phyloP scores from a whole-genome alignment of 2,797 vertebrate genomes.

The Spatula versicolor region DNA sequence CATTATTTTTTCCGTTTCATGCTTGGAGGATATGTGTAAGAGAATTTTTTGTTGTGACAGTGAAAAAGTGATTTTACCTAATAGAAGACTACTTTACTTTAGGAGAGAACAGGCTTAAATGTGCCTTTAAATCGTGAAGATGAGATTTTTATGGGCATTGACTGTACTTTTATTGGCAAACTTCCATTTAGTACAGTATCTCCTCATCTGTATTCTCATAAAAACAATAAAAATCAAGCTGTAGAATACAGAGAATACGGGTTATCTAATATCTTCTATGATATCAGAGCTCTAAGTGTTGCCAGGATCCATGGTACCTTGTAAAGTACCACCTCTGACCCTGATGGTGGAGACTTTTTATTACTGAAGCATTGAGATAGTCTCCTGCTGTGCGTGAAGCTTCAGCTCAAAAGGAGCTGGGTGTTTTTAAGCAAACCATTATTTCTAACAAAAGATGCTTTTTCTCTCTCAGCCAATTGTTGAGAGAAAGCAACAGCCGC shows the following conservation, averaged over 20 bases:
- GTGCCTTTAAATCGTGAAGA: neutral
- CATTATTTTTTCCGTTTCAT: neutral
- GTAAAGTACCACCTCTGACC: neutral
- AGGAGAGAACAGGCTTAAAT: neutral
- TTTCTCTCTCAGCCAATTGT: constrained; percentile 25
- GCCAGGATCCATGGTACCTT: neutral
- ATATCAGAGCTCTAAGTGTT: neutral
- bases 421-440: constrained; percentile 49
- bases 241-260: neutral
- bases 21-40: neutral
- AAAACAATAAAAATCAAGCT: neutral
- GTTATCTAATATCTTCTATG: neutral
- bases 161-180: neutral
- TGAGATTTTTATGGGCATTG: neutral
- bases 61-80: neutral
- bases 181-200: neutral
- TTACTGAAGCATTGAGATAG: neutral
- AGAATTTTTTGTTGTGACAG: neutral
- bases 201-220: neutral
- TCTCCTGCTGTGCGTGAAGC: constrained; percentile 5
- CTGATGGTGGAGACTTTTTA: neutral
- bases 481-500: neutral
- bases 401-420: constrained; percentile 11
- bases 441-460: constrained; percentile 45
- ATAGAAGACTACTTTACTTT: neutral